Conservation (phyloP, 1,140 invertebrate genomes). For the Scylla paramamosain region DNA sequence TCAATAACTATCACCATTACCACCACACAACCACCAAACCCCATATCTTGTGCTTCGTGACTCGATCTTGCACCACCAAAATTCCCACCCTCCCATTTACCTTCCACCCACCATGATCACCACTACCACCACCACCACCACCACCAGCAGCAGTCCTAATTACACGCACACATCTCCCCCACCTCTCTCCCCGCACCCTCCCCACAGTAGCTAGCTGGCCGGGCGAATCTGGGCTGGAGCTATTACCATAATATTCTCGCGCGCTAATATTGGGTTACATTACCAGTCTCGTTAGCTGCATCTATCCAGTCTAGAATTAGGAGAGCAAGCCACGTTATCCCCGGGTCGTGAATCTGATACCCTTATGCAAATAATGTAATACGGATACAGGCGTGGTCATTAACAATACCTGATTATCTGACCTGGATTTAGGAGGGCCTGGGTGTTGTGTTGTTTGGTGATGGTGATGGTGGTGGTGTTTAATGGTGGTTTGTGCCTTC, state of each 20-base stretch:
- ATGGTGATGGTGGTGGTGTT: not conserved
- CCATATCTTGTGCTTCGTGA: no score
- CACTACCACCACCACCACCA: not conserved
- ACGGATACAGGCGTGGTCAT: not conserved
- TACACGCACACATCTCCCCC: not conserved
- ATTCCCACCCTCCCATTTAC: no score
- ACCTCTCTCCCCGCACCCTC: not conserved
- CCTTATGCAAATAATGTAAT: constrained; percentile 31
- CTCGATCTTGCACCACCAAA: no score
- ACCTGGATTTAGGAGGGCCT: not conserved
- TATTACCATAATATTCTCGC: constrained; percentile 15
- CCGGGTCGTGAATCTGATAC: constrained; percentile 2
- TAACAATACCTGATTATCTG: not conserved
- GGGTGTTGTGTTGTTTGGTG: not conserved
- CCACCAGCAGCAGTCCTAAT: not conserved
- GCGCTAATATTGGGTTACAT: constrained; percentile 3
- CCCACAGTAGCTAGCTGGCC: not conserved
- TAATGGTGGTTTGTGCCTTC: not conserved
- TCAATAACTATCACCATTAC: no score
- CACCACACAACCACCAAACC: no score
- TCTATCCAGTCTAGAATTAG: constrained; percentile 13
- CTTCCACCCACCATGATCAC: not conserved
- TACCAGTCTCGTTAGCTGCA: constrained; percentile 10
- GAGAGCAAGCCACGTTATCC: constrained; percentile 1
- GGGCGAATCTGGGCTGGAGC: not conserved